Conservation (phyloP, 2,113 vertebrate species). For the Cebus imitator region DNA sequence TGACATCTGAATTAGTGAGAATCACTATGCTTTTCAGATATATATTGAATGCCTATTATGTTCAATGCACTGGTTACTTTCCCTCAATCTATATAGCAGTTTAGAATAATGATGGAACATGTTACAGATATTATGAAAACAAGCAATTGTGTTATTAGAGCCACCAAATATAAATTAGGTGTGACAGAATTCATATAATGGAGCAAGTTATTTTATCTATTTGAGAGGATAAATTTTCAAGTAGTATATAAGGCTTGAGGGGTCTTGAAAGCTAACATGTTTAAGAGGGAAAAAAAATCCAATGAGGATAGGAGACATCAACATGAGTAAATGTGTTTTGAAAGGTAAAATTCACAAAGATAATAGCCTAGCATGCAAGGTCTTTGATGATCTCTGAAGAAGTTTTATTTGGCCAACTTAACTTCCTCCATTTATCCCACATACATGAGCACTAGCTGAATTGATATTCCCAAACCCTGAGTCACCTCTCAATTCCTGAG, state of each 20-base stretch:
- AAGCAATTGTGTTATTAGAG: not conserved
- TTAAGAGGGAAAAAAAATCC: not conserved
- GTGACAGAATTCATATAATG: not conserved
- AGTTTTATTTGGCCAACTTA: not conserved
- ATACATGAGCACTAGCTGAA: rapidly evolving
- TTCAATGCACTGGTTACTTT: not conserved
- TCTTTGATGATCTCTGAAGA: not conserved
- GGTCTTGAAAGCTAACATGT: not conserved
- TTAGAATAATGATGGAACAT: not conserved
- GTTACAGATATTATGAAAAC: not conserved
- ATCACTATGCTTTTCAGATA: not conserved
- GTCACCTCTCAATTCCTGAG: not conserved
- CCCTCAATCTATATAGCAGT: not conserved
- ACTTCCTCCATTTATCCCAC: not conserved
- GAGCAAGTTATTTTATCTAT: not conserved
- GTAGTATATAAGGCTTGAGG: not conserved
- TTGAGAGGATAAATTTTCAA: not conserved
- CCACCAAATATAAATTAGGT: not conserved
- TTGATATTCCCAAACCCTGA: not conserved
- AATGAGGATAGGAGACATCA: not conserved
- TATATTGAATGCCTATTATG: not conserved
- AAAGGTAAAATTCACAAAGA: not conserved
- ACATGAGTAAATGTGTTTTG: not conserved
- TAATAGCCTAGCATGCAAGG: not conserved
- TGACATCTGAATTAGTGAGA: not conserved